These are phyloP conservation scores for Oscheius sp. DNA, from an alignment of 2,888 invertebrate species.

Conservation along the genomic window DNA sequence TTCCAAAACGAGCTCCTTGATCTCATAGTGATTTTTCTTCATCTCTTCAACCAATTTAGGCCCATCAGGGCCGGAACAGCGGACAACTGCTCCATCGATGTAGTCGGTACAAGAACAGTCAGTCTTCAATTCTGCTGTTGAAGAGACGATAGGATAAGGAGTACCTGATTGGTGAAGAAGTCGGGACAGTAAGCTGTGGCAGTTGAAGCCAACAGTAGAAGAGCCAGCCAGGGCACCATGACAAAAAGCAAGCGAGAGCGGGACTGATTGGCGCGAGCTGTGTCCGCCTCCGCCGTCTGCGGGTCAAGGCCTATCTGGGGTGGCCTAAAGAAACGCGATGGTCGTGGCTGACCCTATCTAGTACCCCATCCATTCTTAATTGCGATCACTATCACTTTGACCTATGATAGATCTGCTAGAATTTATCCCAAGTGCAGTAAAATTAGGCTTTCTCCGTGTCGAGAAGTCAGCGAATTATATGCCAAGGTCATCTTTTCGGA, in stretches of 20 bases:
- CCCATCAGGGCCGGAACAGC: constrained; percentile 65
- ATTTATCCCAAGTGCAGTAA: constrained; percentile 3
- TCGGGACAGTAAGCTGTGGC: constrained; percentile 61
- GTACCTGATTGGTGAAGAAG: constrained; percentile 61
- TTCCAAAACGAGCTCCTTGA: constrained; percentile 66
- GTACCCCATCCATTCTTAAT: constrained; percentile 16
- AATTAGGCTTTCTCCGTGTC: neutral
- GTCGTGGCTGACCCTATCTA: constrained; percentile 24
- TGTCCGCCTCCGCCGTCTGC: constrained; percentile 30
- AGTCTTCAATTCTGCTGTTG: constrained; percentile 39
- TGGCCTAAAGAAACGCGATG: constrained; percentile 27
- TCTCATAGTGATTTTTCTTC: constrained; percentile 61
- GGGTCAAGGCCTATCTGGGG: constrained; percentile 33
- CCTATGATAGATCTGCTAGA: neutral
- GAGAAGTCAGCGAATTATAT: neutral
- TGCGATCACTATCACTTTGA: constrained; percentile 11
- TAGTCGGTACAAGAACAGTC: constrained; percentile 66
- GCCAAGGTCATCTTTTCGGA: constrained; percentile 5
- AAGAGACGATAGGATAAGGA: neutral
- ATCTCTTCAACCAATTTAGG: constrained; percentile 67
- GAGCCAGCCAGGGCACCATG: constrained; percentile 29
- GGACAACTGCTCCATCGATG: constrained; percentile 69
- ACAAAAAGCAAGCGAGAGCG: constrained; percentile 23
- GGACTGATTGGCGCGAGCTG: constrained; percentile 28
- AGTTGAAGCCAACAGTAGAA: constrained; percentile 36